Evolutionary conservation across 1,140 invertebrate species (phyloP), one percentile per base, ranked within the genome.

Genomic region (Solenopsis fugax): DNA sequence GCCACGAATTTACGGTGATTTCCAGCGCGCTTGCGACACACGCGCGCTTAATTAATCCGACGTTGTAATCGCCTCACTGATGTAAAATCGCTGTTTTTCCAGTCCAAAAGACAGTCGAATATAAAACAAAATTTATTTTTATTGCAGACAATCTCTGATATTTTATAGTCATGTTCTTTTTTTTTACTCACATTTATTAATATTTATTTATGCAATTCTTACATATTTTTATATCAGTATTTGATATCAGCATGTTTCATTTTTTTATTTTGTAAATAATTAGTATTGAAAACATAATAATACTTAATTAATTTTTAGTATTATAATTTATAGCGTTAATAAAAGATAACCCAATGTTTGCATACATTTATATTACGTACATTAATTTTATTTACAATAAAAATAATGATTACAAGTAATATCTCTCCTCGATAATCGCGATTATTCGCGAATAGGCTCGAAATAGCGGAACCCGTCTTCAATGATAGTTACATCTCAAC

Each of bases 391-490:
- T 48, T 69, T 48, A 16, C 12, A 24, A 69, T 50, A 50, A 24
- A 69, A 29, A 69, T 48, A 69, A 69, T 69, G 13, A 24, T 6
- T 6, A 1, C 2, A 24, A 34, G n/a, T 29, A 48, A 29, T 45
- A 21, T 37, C 21, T n/a, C 24, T 64, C 4, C 10, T 21, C 18
- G 18, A 29, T 9, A 50, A 50, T 69, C 10, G 7, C 12, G 18
- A 48, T 18, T 34, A 78, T 37, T 78, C 12, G 58, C 18, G 4
- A 48, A 13, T 24, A 34, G 29, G 29, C 13, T 45, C 67, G 18
- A 82, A 72, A 82, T 72, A 34, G 71, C 52, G 54, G 67, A 72
- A 58, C 77, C 24, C 24, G 58, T 64, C 75, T 81, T 71, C 24
- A 69, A 54, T 37, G 21, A 24, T 65, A 50, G n/a, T 62, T 48